Evolutionary conservation across 2,888 invertebrate genomes (phyloP), one percentile per base, ranked within the genome.

Genomic region (Epistrophe grossulariae): DNA sequence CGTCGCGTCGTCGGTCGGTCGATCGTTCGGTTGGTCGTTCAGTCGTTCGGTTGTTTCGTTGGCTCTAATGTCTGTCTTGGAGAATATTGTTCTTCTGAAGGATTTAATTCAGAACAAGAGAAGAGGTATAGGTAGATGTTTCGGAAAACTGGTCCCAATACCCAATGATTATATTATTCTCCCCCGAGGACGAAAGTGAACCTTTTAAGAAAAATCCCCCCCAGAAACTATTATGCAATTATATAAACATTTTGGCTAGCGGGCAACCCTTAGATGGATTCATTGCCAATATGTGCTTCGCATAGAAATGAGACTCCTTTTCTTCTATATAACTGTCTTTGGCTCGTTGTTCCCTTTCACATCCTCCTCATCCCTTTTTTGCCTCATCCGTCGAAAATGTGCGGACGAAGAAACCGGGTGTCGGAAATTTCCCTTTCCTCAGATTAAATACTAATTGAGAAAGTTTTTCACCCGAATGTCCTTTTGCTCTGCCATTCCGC

Each of bases 241-340:
- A 85, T 85, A 85, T 77, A 81, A 85, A 85, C 81, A 85, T 85
- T 85, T 78, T 60, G 77, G 48, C 81, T 81, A 81, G 77, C 66
- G 73, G 55, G 52, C 78, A 64, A 70, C 78, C 81, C 66, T 68
- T 43, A 73, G 72, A 73, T 70, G 77, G 84, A 77, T 81, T 81
- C 84, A 85, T 81, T 78, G 81, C 73, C 77, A 81, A 81, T 81
- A 62, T 85, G 84, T 85, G 84, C 70, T 48, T 62, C 50, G 81
- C 81, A 81, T 85, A 73, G 45, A 62, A 85, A 85, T 81, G 81
- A 68, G 68, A 57, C 38, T 84, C 62, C 55, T 19, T 28, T 52
- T 40, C 19, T 38, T 24, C n/a, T 5, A 1, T 24, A 24, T 3
- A 3, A 24, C 24, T 13, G 52, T 24, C 50, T 50, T 50, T 2